Evolutionary conservation across 2,113 vertebrate genomes (phyloP).

Genomic region (Melospiza melodia): DNA sequence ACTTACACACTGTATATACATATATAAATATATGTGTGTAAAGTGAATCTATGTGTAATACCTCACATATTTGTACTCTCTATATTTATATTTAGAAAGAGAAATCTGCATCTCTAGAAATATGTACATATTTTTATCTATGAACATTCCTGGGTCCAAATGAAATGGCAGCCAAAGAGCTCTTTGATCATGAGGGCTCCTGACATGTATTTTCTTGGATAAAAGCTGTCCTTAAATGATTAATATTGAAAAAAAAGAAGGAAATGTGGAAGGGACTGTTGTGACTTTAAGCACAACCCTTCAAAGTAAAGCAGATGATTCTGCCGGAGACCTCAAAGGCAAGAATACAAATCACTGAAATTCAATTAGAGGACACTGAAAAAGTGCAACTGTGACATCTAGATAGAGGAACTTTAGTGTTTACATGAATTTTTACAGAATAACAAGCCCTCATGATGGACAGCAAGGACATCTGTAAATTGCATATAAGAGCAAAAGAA

Average conservation of each 20-base stretch:
- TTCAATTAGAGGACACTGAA: background rate
- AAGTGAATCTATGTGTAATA: background rate
- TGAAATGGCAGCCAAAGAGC: background rate
- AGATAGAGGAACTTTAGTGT: background rate
- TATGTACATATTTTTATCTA: background rate
- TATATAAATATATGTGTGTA: background rate
- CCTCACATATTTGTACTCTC: background rate
- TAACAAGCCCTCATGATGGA: background rate
- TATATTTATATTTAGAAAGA: background rate
- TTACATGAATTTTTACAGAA: background rate
- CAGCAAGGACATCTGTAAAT: background rate
- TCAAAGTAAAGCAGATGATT: background rate
- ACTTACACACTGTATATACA: background rate
- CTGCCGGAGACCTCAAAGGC: background rate
- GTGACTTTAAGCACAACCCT: background rate
- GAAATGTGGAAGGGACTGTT: background rate
- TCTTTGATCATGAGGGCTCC: accelerated
- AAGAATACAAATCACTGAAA: background rate
- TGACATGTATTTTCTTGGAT: background rate
- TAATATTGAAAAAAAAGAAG: background rate
- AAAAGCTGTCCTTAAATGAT: background rate
- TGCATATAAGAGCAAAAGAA: background rate
- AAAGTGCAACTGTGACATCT: background rate
- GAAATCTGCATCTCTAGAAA: background rate
- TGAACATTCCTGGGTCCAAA: background rate